Evolutionary conservation across 2,888 invertebrate genomes (phyloP), one percentile per base, ranked within the genome.

Genomic region (Pristionchus maxplancki): DNA sequence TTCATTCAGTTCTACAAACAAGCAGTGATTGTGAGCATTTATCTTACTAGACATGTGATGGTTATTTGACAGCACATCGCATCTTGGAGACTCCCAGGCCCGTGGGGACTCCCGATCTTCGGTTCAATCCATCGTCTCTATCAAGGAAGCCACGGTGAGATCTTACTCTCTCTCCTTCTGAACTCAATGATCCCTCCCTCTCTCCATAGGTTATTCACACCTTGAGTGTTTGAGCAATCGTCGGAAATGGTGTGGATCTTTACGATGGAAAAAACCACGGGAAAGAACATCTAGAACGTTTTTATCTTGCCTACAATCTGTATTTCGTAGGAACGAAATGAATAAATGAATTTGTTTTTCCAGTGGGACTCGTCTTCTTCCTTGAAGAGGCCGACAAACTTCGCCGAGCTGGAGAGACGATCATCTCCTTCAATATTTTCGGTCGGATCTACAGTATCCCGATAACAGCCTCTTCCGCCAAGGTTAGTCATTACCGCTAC

Each of bases 371-470:
- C 24, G 9, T 24, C 11, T 78, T 44, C 44, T 44, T 78, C 11
- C 24, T 78, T 4, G 44, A 74, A 24, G 71, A 83, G 34, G 81
- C 67, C 4, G 50, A 44, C 24, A n/a, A 13, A 20, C 20, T 74
- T 50, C 50, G 71, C 11, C 44, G 31, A 8, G 15, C 83, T 64
- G 89, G 89, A 24, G 50, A 89, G 44, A 40, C 8, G 3, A 53
- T 89, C 13, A n/a, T 86, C n/a, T 24, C 34, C 44, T 37, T 81
- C 48, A 89, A 88, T 82, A 48, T 89, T 5, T 81, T 64, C 20
- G 37, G 58, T 5, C 58, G 86, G 58, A 62, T 90, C 8, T 40
- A 87, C 48, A 62, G 88, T 5, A 48, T 88, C 28, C 88, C 90
- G 1, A 48, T 88, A 15, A 88, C 86, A 34, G 88, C 86, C 4